A percentile compares a stretch with the other conserved stretches of the same genome.
Conservation (phyloP, 2,888 invertebrate genomes). For the Chymomyza procnemis region DNA sequence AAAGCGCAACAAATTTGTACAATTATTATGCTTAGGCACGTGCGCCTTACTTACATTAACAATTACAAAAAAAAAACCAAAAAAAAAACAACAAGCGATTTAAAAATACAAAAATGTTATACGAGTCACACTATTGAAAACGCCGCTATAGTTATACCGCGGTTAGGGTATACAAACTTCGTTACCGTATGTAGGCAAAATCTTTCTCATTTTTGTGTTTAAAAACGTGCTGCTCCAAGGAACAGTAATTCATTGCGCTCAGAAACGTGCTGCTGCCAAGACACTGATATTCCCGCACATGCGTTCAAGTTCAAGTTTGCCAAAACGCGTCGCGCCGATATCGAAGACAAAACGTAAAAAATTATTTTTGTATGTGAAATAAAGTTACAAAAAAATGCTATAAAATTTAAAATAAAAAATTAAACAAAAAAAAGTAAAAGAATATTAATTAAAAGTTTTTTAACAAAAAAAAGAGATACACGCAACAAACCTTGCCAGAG, state of each 20-base stretch:
- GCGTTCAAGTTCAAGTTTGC: constrained; percentile 62
- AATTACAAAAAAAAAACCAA: no score
- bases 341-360: constrained; percentile 45
- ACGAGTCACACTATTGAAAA: no score
- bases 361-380: constrained; percentile 10
- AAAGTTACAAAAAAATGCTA: constrained; percentile 24
- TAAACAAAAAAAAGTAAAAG: not conserved
- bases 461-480: constrained; percentile 4
- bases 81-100: no score
- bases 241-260: constrained; percentile 78
- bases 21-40: no score
- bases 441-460: no score
- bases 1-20: no score
- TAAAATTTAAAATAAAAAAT: constrained; percentile 23
- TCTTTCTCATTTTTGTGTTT: constrained; percentile 51
- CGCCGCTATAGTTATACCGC: no score
- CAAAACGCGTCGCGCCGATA: constrained; percentile 28
- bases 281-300: constrained; percentile 10
- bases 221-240: constrained; percentile 77
- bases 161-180: not conserved
- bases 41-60: no score
- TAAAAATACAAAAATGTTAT: no score
- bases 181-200: constrained; percentile 13
- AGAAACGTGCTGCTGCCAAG: constrained; percentile 73
- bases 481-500: constrained; percentile 28